Percentiles rank a stretch among this genome's conserved stretches.
Conservation (phyloP, 2,797 vertebrate species). For the Typhlichthys subterraneus region DNA sequence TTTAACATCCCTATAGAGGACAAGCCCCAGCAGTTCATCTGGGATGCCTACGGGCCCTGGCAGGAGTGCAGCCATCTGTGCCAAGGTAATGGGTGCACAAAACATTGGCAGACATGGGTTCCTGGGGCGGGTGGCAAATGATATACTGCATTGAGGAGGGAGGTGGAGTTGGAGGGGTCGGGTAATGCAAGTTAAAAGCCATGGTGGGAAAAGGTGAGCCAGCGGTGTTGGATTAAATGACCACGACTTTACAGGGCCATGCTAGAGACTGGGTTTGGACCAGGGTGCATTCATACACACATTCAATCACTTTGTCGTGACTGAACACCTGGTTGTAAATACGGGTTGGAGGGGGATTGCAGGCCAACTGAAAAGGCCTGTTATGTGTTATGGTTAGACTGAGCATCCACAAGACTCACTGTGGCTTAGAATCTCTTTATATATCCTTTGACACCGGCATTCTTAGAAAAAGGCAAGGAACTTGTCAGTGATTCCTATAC, state of each 20-base stretch:
- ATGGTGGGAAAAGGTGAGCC: slow-evolving; percentile 1
- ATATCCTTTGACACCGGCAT: slow-evolving; percentile 38
- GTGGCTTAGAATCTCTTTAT: slow-evolving; percentile 33
- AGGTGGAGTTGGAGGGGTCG: not conserved
- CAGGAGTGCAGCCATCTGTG: slow-evolving; percentile 93
- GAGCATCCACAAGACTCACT: not conserved
- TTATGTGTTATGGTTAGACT: slow-evolving; percentile 31
- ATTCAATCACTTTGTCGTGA: slow-evolving; percentile 25
- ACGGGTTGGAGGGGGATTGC: slow-evolving; percentile 51
- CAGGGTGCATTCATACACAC: not conserved
- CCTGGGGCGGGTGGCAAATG: slow-evolving; percentile 32
- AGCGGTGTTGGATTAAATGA: slow-evolving; percentile 13
- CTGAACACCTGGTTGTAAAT: slow-evolving; percentile 20
- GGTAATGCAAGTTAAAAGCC: too few species aligned
- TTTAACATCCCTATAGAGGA: slow-evolving; percentile 97
- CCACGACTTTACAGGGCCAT: slow-evolving; percentile 36
- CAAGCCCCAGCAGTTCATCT: slow-evolving; percentile 92
- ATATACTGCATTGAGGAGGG: slow-evolving; percentile 6
- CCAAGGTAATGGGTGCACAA: slow-evolving; percentile 85
- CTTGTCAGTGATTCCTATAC: slow-evolving; percentile 26
- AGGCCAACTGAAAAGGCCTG: slow-evolving; percentile 61
- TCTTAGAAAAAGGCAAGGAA: slow-evolving; percentile 37
- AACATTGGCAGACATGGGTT: slow-evolving; percentile 31
- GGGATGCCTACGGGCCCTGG: slow-evolving; percentile 94
- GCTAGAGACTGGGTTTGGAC: slow-evolving; percentile 37